phyloP scores from a whole-genome alignment of 1,140 invertebrate genomes.

The Rhizoglyphus robini region DNA sequence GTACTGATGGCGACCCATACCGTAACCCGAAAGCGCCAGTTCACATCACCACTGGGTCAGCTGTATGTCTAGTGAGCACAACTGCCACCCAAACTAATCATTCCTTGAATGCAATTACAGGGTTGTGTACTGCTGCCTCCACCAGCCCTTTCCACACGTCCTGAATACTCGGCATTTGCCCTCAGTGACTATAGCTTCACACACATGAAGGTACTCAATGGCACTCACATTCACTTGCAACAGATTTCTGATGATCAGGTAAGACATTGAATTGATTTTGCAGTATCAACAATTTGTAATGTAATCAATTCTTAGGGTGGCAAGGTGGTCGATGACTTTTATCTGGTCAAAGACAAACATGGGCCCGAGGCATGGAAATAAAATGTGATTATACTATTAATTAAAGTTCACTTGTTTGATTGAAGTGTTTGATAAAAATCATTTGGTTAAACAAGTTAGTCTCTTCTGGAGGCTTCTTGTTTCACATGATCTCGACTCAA shows the following conservation, averaged over 20 bases:
- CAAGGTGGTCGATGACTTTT: slow-evolving; percentile 55
- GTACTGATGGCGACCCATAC: slow-evolving; percentile 59
- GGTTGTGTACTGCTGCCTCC: slow-evolving; percentile 32
- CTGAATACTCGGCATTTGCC: slow-evolving; percentile 64
- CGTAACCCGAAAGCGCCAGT: slow-evolving; percentile 73
- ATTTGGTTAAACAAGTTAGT: too few relatives aligned
- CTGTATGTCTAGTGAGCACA: background rate
- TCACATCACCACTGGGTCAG: slow-evolving; percentile 50
- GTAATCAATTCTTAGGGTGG: slow-evolving; percentile 32
- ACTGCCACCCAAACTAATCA: background rate
- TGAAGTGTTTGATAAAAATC: too few relatives aligned
- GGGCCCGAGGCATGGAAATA: slow-evolving; percentile 16
- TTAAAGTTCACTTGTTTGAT: too few relatives aligned
- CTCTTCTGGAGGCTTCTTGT: too few relatives aligned
- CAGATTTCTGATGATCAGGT: slow-evolving; percentile 46
- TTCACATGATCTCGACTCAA: too few relatives aligned
- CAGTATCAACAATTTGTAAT: background rate
- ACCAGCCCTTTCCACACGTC: slow-evolving; percentile 37
- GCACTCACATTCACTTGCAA: slow-evolving; percentile 72
- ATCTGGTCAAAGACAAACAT: slow-evolving; percentile 53
- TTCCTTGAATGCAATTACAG: background rate
- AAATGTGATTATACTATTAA: too few relatives aligned
- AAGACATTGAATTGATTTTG: background rate
- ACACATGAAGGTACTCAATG: slow-evolving; percentile 60
- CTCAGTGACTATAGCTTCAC: slow-evolving; percentile 87